A percentile compares a stretch with the other conserved stretches of the same genome.
Evolutionary conservation across 2,888 invertebrate species (phyloP).

Genomic region (Zelleria hepariella): DNA sequence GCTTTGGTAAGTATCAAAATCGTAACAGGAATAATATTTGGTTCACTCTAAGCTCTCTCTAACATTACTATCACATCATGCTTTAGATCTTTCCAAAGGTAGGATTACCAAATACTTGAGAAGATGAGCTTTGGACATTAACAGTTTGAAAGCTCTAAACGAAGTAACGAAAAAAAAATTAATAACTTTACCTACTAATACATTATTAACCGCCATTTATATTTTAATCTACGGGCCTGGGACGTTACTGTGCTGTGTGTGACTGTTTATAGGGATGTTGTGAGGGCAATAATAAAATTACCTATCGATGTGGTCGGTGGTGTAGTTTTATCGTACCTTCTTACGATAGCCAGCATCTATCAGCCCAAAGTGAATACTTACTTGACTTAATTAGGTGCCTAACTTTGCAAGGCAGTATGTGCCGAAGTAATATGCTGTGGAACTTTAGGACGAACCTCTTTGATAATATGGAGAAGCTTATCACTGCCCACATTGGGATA

Average conservation of each 20-base stretch:
- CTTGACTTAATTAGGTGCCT: too few relatives aligned
- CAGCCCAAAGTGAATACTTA: not conserved
- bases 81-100: not conserved
- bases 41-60: not conserved
- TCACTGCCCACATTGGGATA: not conserved
- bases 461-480: not conserved
- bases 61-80: not conserved
- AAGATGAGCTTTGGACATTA: slow-evolving; percentile 8
- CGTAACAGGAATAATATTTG: not conserved
- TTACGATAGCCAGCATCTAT: not conserved
- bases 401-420: too few relatives aligned
- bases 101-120: not conserved
- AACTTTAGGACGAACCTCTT: not conserved
- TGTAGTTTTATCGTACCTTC: too few relatives aligned
- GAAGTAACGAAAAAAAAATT: slow-evolving; percentile 28
- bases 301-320: too few relatives aligned
- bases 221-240: slow-evolving; percentile 51
- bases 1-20: too few relatives aligned
- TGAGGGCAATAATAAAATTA: too few relatives aligned
- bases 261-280: slow-evolving; percentile 13
- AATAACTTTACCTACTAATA: slow-evolving; percentile 47
- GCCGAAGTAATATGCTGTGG: too few relatives aligned
- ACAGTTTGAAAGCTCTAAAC: slow-evolving; percentile 17
- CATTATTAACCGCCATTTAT: slow-evolving; percentile 40
- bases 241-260: not conserved